A percentile compares a stretch with the other conserved stretches of the same genome.
Conservation (phyloP, 2,113 vertebrate genomes). For the Puntigrus tetrazona region DNA sequence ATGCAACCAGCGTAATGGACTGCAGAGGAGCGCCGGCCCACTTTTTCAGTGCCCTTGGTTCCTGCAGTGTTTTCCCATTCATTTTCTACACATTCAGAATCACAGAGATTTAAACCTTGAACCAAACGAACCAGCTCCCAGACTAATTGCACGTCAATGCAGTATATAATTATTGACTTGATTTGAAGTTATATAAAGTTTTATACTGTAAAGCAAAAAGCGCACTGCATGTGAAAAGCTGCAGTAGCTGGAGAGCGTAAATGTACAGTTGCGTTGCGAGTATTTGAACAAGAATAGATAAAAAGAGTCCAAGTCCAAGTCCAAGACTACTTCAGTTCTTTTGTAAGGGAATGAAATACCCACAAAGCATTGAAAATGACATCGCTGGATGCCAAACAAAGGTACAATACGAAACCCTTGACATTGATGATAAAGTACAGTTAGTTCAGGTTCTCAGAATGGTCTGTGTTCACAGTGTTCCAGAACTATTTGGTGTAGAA, state of each 20-base stretch:
- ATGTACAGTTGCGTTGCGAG: not conserved
- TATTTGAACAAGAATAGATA: too few relatives aligned
- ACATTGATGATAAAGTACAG: not conserved
- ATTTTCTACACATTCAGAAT: not conserved
- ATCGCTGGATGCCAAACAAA: not conserved
- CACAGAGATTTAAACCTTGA: not conserved
- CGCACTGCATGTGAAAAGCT: not conserved
- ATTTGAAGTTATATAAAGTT: too few relatives aligned
- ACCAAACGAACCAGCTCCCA: not conserved
- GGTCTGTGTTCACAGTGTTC: not conserved
- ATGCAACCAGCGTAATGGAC: not conserved
- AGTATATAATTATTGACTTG: not conserved
- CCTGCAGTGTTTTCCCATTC: not conserved
- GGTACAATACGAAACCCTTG: not conserved
- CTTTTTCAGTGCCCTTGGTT: not conserved
- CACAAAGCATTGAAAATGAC: not conserved
- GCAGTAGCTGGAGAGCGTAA: not conserved
- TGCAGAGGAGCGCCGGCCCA: not conserved
- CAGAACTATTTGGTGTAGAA: too few relatives aligned
- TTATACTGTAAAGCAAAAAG: too few relatives aligned
- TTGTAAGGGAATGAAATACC: not conserved
- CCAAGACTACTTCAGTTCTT: not conserved
- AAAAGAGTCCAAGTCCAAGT: too few relatives aligned
- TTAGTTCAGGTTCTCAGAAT: not conserved
- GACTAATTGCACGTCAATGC: not conserved